phyloP scores from a whole-genome alignment of 2,113 vertebrate species.

The Grammomys dolichurus region DNA sequence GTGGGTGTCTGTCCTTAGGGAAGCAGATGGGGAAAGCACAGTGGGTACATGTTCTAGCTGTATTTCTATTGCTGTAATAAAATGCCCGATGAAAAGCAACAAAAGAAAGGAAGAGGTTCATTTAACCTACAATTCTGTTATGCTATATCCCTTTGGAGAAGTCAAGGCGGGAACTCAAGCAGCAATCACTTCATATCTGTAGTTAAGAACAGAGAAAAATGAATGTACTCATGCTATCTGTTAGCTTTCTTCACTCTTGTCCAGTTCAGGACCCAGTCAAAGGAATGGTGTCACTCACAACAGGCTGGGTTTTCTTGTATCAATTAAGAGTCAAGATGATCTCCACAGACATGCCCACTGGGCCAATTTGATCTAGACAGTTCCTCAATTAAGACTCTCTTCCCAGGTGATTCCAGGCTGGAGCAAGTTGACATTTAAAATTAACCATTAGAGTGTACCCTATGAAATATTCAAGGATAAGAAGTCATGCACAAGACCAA shows the following conservation, averaged over 20 bases:
- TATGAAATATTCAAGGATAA: neutral
- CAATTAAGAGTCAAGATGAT: neutral
- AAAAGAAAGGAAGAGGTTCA: neutral
- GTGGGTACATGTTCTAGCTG: neutral
- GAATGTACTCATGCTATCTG: neutral
- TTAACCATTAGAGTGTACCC: too few species aligned
- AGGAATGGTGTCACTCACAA: neutral
- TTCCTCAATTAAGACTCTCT: neutral
- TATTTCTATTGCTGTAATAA: neutral
- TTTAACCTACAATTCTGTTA: neutral
- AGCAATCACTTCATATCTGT: neutral
- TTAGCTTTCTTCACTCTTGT: neutral
- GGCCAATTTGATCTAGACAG: neutral
- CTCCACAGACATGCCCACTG: neutral
- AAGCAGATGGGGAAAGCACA: neutral
- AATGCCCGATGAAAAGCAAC: neutral
- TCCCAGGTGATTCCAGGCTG: neutral
- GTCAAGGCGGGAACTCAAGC: neutral
- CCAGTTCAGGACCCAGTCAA: neutral
- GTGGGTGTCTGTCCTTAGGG: neutral
- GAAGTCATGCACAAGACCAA: neutral
- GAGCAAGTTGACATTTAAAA: neutral
- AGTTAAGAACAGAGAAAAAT: neutral
- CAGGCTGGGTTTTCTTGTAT: neutral
- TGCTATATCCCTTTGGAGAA: neutral